Evolutionary conservation across 2,113 vertebrate species (phyloP), one percentile per base, ranked within the genome.

Genomic region (Monarcha castaneiventris): DNA sequence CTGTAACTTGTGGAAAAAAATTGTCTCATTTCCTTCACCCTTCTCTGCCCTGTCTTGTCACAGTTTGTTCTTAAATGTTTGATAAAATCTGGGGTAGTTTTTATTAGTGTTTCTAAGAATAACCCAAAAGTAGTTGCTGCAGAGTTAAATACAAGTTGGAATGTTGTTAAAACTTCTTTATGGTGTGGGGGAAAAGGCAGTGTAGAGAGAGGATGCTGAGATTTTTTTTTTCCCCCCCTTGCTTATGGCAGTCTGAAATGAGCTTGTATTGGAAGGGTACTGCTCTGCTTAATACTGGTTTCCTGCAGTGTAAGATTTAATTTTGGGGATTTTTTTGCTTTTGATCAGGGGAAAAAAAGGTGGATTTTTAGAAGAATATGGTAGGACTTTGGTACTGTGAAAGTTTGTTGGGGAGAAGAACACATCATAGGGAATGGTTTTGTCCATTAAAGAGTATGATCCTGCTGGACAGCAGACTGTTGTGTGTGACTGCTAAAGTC

Each of bases 1-100:
- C 25, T n/a, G 3, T 54, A 49, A 30, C 3, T 52, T 51, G 1
- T 0, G 1, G 11, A 7, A 32, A 9, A 18, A 30, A 35, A 7
- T 8, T 61, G 7, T 13, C 9, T 6, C 0, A 0, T 39, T 63
- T 58, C 27, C 29, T 44, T 26, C 4, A 6, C 10, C 0, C 1
- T 1, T 18, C 6, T 74, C 4, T 69, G 44, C 5, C 1, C 1
- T 20, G 2, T 67, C n/a, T 37, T 17, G 13, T 25, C 8, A 16
- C 2, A 5, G 1, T 69, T 89, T 33, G 10, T 13, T 77, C 27
- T 41, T 35, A 17, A 35, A 29, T 7, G 3, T 43, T 66, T 22
- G 8, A 3, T 56, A 27, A 7, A 27, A 12, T 37, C 7, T 48
- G 29, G 9, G n/a, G 4, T 21, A 39, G 7, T 19, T n/a, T 7